These are phyloP conservation scores for Lycophotia porphyrea DNA, from an alignment of 2,888 invertebrate genomes.

Conservation along the genomic window DNA sequence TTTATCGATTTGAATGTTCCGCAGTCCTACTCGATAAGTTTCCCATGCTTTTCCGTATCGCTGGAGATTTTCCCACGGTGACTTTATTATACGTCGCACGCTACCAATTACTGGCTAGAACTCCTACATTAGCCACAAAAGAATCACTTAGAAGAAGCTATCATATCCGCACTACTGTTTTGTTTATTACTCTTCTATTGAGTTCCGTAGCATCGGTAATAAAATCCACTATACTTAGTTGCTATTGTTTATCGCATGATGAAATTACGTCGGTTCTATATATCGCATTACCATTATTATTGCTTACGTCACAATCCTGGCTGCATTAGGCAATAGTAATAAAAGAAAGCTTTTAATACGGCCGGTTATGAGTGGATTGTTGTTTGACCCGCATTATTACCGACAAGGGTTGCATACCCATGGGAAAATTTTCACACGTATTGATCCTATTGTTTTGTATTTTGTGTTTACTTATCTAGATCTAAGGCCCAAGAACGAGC, in stretches of 20 bases:
- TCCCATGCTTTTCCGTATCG: conserved; percentile 70
- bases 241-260: conserved; percentile 55
- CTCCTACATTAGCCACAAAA: conserved; percentile 54
- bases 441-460: conserved; percentile 32
- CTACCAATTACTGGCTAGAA: conserved; percentile 67
- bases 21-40: conserved; percentile 62
- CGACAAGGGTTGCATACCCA: conserved; percentile 32
- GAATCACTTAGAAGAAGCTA: conserved; percentile 39
- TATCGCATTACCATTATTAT: conserved; percentile 50
- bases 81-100: conserved; percentile 61
- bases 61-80: conserved; percentile 76
- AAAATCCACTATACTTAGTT: conserved; percentile 27
- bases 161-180: conserved; percentile 40
- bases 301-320: conserved; percentile 35
- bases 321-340: conserved; percentile 48
- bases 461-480: conserved; percentile 32
- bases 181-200: conserved; percentile 36
- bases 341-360: conserved; percentile 56
- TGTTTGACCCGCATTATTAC: conserved; percentile 44
- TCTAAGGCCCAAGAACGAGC: background rate
- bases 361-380: conserved; percentile 46
- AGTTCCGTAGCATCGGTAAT: conserved; percentile 27
- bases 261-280: conserved; percentile 48
- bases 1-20: conserved; percentile 68
- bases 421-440: conserved; percentile 34